phyloP scores from a whole-genome alignment of 2,888 invertebrate genomes.

The Drosophila prostipennis region DNA sequence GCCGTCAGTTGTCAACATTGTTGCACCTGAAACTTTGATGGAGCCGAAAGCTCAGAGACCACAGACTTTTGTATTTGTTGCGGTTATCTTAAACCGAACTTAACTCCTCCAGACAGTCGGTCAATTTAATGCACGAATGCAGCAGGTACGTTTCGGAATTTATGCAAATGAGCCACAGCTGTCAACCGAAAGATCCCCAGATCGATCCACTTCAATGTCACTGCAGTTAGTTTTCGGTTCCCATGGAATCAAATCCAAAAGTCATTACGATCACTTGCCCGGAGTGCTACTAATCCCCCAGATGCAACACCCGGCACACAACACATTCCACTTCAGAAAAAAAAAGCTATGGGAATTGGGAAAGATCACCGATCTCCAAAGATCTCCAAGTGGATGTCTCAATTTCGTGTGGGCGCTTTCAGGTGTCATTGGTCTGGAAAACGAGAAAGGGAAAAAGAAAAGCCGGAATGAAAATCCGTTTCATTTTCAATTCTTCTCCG shows the following conservation, averaged over 20 bases:
- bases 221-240: slow-evolving; percentile 35
- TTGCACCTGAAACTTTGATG: slow-evolving; percentile 64
- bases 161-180: slow-evolving; percentile 64
- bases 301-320: slow-evolving; percentile 55
- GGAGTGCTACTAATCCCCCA: slow-evolving; percentile 71
- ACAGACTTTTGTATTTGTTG: slow-evolving; percentile 41
- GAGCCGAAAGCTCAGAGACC: slow-evolving; percentile 56
- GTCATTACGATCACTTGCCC: slow-evolving; percentile 72
- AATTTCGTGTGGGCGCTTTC: slow-evolving; percentile 76
- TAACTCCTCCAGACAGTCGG: slow-evolving; percentile 24
- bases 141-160: slow-evolving; percentile 61
- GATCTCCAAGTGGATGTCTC: slow-evolving; percentile 54
- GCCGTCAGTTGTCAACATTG: slow-evolving; percentile 59
- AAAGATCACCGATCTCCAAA: slow-evolving; percentile 2
- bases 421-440: slow-evolving; percentile 61
- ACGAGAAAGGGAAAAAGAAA: slow-evolving; percentile 35
- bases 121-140: slow-evolving; percentile 77
- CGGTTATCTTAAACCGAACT: slow-evolving; percentile 38
- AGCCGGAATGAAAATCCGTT: slow-evolving; percentile 61
- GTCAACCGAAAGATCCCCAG: slow-evolving; percentile 23
- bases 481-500: slow-evolving; percentile 48
- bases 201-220: slow-evolving; percentile 42
- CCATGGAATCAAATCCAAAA: slow-evolving; percentile 74
- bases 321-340: slow-evolving; percentile 50
- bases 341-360: slow-evolving; percentile 54